phyloP scores from a whole-genome alignment of 2,797 vertebrate species.

The Spatula clypeata region DNA sequence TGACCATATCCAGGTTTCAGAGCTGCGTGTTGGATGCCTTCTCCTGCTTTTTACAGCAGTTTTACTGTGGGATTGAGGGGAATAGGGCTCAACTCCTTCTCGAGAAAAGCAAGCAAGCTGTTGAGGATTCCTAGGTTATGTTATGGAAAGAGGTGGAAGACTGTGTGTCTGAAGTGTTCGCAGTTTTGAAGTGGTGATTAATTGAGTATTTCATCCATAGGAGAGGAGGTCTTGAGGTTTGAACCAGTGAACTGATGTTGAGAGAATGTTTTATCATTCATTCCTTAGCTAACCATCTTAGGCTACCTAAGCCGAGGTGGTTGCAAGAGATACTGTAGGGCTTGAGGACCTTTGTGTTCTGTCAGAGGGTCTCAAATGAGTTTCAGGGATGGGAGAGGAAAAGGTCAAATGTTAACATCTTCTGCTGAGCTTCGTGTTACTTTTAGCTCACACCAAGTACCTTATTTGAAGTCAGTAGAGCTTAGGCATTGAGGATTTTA shows the following conservation, averaged over 20 bases:
- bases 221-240: not conserved
- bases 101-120: not conserved
- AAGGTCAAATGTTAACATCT: not conserved
- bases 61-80: not conserved
- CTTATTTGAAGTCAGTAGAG: conserved; percentile 9
- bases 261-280: not conserved
- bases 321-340: not conserved
- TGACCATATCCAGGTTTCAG: not conserved
- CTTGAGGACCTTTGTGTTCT: not conserved
- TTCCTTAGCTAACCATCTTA: not conserved
- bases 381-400: not conserved
- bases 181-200: conserved; percentile 19
- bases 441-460: not conserved
- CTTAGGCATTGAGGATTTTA: conserved; percentile 38
- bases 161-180: not conserved
- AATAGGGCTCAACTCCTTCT: not conserved
- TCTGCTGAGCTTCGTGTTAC: conserved; percentile 3
- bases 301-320: accelerated
- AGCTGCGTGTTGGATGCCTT: not conserved
- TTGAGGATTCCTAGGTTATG: not conserved
- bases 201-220: not conserved
- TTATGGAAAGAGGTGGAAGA: not conserved
- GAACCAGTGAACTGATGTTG: not conserved
- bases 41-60: not conserved
- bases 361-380: not conserved